These are phyloP conservation scores for Acrobeloides nanus DNA, from an alignment of 2,888 invertebrate species.

Conservation along the genomic window DNA sequence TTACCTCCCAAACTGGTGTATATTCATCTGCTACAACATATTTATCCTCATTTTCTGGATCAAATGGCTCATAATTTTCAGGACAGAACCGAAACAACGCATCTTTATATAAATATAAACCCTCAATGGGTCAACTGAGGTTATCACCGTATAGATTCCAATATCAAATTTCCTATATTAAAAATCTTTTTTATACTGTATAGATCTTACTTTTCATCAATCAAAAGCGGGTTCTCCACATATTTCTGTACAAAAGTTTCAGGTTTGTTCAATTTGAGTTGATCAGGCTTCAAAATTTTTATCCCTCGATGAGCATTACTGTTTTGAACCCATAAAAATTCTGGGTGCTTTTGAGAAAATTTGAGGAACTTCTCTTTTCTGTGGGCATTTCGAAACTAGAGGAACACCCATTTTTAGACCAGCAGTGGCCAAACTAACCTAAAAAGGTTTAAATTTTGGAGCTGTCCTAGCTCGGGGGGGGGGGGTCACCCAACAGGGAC, in stretches of 20 bases:
- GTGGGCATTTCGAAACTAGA: too few relatives aligned
- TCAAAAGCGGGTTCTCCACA: constrained; percentile 75
- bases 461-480: too few relatives aligned
- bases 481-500: too few relatives aligned
- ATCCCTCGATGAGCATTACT: constrained; percentile 84
- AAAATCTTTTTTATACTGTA: constrained; percentile 8
- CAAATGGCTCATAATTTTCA: constrained; percentile 80
- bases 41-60: constrained; percentile 70
- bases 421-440: too few relatives aligned
- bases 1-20: constrained; percentile 84
- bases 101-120: constrained; percentile 81
- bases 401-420: too few relatives aligned
- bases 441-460: too few relatives aligned
- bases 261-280: constrained; percentile 66
- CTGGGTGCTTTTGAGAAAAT: constrained; percentile 65
- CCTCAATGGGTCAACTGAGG: constrained; percentile 80
- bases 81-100: constrained; percentile 83
- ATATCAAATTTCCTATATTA: constrained; percentile 76
- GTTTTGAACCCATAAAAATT: constrained; percentile 78
- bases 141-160: constrained; percentile 83
- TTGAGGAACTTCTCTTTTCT: constrained; percentile 65
- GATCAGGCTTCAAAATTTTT: constrained; percentile 65
- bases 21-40: constrained; percentile 92
- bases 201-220: constrained; percentile 60
- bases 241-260: constrained; percentile 85